Evolutionary conservation across 2,797 vertebrate genomes (phyloP).

Genomic region (Scomberomorus guttatus): DNA sequence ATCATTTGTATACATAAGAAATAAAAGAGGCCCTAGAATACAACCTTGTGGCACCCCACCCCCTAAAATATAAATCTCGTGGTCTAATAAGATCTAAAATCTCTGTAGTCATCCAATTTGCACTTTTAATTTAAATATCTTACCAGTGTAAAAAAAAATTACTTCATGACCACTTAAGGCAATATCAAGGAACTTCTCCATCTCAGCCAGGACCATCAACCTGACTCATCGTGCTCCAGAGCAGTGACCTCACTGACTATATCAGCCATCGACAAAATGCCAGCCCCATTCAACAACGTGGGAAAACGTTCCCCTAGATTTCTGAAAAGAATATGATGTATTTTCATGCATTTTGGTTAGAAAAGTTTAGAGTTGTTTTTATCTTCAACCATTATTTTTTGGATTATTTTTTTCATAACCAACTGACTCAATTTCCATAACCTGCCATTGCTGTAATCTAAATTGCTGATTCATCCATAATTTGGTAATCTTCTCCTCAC

Average conservation of each 20-base stretch:
- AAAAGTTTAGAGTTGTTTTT: not conserved
- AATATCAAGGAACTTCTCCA: not conserved
- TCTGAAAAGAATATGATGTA: not conserved
- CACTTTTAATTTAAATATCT: no score
- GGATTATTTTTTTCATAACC: not conserved
- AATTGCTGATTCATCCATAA: not conserved
- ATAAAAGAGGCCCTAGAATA: no score
- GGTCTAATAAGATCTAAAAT: no score
- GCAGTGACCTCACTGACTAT: conserved; percentile 31
- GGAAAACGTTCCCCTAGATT: not conserved
- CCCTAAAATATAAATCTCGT: no score
- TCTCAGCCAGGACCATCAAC: conserved; percentile 32
- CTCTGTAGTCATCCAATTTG: no score
- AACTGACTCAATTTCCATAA: conserved; percentile 1
- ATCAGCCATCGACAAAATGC: conserved; percentile 46
- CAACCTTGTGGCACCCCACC: no score
- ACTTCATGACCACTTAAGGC: no score
- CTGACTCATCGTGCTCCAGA: conserved; percentile 17
- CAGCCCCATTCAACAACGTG: conserved; percentile 23
- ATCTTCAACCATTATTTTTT: not conserved
- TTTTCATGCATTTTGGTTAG: not conserved
- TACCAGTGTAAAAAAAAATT: no score
- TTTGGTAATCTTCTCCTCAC: not conserved
- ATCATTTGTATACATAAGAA: no score
- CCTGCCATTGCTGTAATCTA: not conserved